Conservation (phyloP, 2,888 invertebrate genomes). For the Drosophila diplacantha region DNA sequence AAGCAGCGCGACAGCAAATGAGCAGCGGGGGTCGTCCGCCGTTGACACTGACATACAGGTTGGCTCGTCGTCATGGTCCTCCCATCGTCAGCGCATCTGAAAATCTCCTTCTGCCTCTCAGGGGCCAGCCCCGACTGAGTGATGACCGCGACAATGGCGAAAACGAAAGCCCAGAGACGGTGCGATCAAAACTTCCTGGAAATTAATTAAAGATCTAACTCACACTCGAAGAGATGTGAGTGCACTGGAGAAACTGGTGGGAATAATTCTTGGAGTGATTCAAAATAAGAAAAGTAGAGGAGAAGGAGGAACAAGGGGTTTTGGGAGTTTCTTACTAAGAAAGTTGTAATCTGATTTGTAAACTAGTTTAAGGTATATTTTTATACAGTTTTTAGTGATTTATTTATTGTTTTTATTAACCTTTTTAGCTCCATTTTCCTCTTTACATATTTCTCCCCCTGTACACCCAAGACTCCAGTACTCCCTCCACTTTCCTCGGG, state of each 20-base stretch:
- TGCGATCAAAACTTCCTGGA: constrained; percentile 67
- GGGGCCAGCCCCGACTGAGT: constrained; percentile 56
- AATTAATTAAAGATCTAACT: constrained; percentile 66
- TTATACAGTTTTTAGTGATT: background rate
- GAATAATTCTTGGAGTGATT: background rate
- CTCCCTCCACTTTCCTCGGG: constrained; percentile 21
- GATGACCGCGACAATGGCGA: constrained; percentile 69
- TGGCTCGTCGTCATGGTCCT: constrained; percentile 38
- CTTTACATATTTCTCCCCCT: constrained; percentile 6
- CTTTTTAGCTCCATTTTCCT: background rate
- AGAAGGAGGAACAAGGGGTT: too few relatives aligned
- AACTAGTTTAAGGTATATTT: background rate
- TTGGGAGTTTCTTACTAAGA: too few relatives aligned
- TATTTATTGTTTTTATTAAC: background rate
- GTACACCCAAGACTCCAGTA: background rate
- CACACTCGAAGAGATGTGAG: constrained; percentile 31
- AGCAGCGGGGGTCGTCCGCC: constrained; percentile 64
- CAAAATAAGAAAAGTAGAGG: background rate
- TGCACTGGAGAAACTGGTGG: background rate
- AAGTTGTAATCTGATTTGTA: background rate
- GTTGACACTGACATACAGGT: constrained; percentile 70
- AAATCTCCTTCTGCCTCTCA: constrained; percentile 1
- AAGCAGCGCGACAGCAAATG: constrained; percentile 65
- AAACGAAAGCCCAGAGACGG: constrained; percentile 56
- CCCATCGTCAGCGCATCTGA: constrained; percentile 23